phyloP scores from a whole-genome alignment of 2,113 vertebrate species.

The Chinchilla lanigera region DNA sequence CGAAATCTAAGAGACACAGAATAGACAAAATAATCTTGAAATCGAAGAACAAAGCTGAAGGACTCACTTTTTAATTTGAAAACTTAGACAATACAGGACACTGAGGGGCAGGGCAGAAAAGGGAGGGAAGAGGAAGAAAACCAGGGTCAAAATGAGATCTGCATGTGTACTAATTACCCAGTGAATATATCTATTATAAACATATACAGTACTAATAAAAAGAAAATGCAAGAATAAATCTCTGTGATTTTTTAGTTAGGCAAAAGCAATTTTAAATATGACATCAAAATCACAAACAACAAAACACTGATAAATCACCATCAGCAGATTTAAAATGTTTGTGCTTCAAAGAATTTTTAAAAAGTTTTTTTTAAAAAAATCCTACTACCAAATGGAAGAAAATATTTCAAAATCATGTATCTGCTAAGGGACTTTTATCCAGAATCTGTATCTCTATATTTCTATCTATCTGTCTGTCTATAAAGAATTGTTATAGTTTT shows the following conservation, averaged over 20 bases:
- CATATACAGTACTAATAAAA: not conserved
- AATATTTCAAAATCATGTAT: not conserved
- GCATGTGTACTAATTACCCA: not conserved
- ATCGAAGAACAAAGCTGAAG: not conserved
- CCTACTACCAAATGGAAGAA: not conserved
- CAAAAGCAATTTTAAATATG: not conserved
- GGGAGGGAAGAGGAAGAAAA: not conserved
- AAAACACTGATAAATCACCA: not conserved
- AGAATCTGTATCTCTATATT: not conserved
- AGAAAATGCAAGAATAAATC: not conserved
- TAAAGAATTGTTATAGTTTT: not conserved
- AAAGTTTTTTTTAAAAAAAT: not conserved
- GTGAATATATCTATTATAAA: not conserved
- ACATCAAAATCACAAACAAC: not conserved
- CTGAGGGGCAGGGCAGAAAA: not conserved
- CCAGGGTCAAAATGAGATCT: not conserved
- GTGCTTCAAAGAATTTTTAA: not conserved
- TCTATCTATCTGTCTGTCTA: not conserved
- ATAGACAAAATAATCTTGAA: constrained; percentile 6
- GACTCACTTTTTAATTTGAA: not conserved
- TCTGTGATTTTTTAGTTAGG: not conserved
- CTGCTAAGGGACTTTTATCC: not conserved
- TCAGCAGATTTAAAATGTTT: not conserved
- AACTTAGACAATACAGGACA: not conserved
- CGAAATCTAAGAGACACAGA: not conserved